phyloP scores from a whole-genome alignment of 2,797 vertebrate genomes.

The Valencia hispanica region DNA sequence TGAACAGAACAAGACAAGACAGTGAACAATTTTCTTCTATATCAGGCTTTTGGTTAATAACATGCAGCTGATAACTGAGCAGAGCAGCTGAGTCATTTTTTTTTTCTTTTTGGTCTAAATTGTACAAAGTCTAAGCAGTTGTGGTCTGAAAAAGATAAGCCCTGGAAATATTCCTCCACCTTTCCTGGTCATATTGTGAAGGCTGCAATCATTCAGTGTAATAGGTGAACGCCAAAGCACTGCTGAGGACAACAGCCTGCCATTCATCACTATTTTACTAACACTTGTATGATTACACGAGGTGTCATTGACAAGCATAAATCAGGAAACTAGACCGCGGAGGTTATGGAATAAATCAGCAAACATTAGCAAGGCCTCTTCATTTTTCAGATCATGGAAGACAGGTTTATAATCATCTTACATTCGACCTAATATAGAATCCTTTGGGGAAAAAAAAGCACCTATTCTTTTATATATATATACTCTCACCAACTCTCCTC shows the following conservation, averaged over 20 bases:
- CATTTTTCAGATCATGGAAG: constrained; percentile 76
- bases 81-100: constrained; percentile 14
- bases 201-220: constrained; percentile 58
- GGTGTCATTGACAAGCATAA: constrained; percentile 66
- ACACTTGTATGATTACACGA: constrained; percentile 75
- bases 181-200: constrained; percentile 39
- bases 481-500: constrained; percentile 50
- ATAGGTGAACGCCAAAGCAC: constrained; percentile 62
- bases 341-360: constrained; percentile 76
- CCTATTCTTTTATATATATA: constrained; percentile 54
- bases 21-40: constrained; percentile 24
- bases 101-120: constrained; percentile 8
- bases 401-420: constrained; percentile 76
- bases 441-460: constrained; percentile 66
- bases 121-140: constrained; percentile 20
- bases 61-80: constrained; percentile 29
- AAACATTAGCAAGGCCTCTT: constrained; percentile 68
- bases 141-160: constrained; percentile 19
- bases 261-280: constrained; percentile 79
- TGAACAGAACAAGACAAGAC: constrained; percentile 26
- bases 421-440: constrained; percentile 71
- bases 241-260: constrained; percentile 63
- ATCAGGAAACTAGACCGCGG: constrained; percentile 65
- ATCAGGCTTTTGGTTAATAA: constrained; percentile 42
- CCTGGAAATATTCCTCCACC: constrained; percentile 16